phyloP scores from a whole-genome alignment of 1,140 invertebrate species.

The Drosophila serrata region DNA sequence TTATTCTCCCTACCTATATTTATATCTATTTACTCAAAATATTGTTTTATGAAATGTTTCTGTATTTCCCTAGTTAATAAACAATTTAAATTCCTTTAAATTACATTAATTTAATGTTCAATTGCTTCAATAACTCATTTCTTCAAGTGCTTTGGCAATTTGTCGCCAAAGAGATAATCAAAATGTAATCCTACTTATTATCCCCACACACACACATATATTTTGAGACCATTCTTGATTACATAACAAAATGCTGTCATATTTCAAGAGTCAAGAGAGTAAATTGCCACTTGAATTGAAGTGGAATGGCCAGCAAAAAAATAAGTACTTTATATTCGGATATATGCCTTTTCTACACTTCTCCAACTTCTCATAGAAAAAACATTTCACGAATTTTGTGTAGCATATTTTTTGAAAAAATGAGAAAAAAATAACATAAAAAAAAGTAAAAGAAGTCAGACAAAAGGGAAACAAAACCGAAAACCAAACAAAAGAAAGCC shows the following conservation, averaged over 20 bases:
- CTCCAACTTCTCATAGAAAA: conserved; percentile 49
- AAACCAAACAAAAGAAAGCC: conserved; percentile 75
- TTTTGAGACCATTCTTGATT: conserved; percentile 50
- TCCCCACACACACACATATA: not conserved
- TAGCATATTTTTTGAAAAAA: conserved; percentile 25
- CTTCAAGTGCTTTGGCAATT: not conserved
- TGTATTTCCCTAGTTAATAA: not conserved
- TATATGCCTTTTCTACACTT: not conserved
- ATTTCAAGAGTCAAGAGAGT: conserved; percentile 19
- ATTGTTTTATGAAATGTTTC: accelerated
- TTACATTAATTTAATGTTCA: not conserved
- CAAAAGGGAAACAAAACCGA: conserved; percentile 21
- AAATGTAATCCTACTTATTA: conserved; percentile 25
- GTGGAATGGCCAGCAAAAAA: conserved; percentile 59
- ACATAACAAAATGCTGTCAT: conserved; percentile 60
- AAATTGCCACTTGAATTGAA: conserved; percentile 61
- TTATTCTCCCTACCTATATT: no score
- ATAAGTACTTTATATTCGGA: conserved; percentile 13
- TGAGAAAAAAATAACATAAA: not conserved
- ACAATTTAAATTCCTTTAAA: not conserved
- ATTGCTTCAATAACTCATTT: not conserved
- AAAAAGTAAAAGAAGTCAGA: not conserved
- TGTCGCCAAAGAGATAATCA: conserved; percentile 7
- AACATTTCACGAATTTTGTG: conserved; percentile 58
- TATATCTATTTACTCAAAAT: not conserved